A percentile compares a stretch with the other conserved stretches of the same genome.
Conservation (phyloP, 1,140 invertebrate species). For the Calephelis virginiensis region DNA sequence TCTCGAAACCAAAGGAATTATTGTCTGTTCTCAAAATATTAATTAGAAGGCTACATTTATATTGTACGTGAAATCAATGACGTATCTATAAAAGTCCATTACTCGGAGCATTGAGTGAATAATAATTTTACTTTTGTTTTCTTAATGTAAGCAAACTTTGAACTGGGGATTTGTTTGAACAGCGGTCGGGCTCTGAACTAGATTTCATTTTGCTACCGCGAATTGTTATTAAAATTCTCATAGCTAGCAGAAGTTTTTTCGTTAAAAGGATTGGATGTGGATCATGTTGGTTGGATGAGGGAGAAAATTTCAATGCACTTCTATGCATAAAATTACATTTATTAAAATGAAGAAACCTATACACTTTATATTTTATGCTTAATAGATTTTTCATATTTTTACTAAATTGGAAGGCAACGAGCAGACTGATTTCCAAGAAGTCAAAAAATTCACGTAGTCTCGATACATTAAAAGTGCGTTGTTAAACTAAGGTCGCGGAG, state of each 20-base stretch:
- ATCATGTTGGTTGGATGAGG: background rate
- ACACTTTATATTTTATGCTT: too few relatives aligned
- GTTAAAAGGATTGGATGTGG: slow-evolving; percentile 50
- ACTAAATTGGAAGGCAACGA: too few relatives aligned
- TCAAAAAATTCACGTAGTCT: too few relatives aligned
- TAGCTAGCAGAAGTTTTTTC: slow-evolving; percentile 39
- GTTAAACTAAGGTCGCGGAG: too few relatives aligned
- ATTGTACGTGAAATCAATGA: background rate
- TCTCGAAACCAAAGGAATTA: too few relatives aligned
- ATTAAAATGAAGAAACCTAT: background rate
- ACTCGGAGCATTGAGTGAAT: slow-evolving; percentile 30
- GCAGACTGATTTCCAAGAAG: too few relatives aligned
- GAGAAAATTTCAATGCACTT: slow-evolving; percentile 2
- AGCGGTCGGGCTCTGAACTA: slow-evolving; percentile 28
- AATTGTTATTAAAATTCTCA: slow-evolving; percentile 60
- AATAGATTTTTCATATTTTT: too few relatives aligned
- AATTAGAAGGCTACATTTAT: too few relatives aligned
- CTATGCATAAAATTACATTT: background rate
- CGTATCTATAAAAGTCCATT: slow-evolving; percentile 6
- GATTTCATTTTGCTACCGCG: slow-evolving; percentile 37
- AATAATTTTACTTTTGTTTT: slow-evolving; percentile 49
- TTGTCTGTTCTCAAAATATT: too few relatives aligned
- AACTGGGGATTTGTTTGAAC: slow-evolving; percentile 39
- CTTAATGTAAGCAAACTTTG: slow-evolving; percentile 42
- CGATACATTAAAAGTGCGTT: too few relatives aligned